Percentiles rank a stretch among this genome's conserved stretches.
phyloP scores from a whole-genome alignment of 2,888 invertebrate genomes.

The Parapristionchus giblindavisi region DNA sequence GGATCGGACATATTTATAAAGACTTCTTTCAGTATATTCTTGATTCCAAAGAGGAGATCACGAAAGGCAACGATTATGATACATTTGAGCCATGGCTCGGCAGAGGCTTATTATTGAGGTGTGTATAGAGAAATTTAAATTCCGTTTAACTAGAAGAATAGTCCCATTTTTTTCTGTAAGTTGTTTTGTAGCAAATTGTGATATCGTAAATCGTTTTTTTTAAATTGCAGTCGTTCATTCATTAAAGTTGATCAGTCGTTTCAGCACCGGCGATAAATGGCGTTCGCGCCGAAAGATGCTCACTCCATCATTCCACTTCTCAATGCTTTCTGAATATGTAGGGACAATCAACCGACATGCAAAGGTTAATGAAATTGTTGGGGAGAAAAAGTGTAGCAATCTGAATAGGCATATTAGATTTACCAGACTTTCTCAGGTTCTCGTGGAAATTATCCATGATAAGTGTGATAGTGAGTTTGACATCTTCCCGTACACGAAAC shows the following conservation, averaged over 20 bases:
- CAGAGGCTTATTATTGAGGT: conserved; percentile 70
- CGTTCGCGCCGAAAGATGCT: background rate
- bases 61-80: conserved; percentile 71
- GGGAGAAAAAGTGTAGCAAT: background rate
- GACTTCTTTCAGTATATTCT: conserved; percentile 60
- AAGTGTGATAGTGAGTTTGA: conserved; percentile 67
- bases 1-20: too few relatives aligned
- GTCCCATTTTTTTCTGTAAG: too few relatives aligned
- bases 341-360: background rate
- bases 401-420: too few relatives aligned
- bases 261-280: conserved; percentile 4
- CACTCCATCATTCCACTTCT: conserved; percentile 1
- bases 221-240: background rate
- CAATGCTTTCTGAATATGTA: background rate
- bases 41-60: conserved; percentile 66
- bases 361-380: background rate
- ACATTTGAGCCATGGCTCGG: conserved; percentile 72
- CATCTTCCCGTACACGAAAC: conserved; percentile 71
- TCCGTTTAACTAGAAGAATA: background rate
- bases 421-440: conserved; percentile 45
- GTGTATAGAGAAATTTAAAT: background rate
- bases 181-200: too few relatives aligned
- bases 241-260: background rate
- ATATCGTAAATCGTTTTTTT: background rate
- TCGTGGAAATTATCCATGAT: conserved; percentile 63